Percentiles rank a stretch among this genome's conserved stretches.
Evolutionary conservation across 2,113 vertebrate genomes (phyloP).

Genomic region (Cryptoleucopteryx plumbea): DNA sequence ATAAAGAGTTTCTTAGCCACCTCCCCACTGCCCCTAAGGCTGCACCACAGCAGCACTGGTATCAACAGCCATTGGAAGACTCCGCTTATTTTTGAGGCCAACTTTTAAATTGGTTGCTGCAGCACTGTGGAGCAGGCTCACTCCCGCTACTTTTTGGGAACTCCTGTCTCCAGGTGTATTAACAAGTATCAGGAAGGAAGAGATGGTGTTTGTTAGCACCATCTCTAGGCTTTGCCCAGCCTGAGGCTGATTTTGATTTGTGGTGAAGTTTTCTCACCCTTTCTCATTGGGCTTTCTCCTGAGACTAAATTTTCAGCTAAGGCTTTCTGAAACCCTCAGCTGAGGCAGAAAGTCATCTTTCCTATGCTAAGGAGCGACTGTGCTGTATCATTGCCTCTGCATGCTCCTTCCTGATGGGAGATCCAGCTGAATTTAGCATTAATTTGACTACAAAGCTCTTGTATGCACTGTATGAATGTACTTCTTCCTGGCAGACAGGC

Average conservation of each 20-base stretch:
- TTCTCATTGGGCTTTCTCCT: neutral
- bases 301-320: neutral
- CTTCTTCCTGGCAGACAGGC: neutral
- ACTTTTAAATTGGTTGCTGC: neutral
- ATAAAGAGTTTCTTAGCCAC: neutral
- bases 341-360: neutral
- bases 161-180: neutral
- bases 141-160: accelerated
- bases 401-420: neutral
- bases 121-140: neutral
- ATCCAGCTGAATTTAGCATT: neutral
- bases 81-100: neutral
- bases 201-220: neutral
- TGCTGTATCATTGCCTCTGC: neutral
- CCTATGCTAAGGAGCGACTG: neutral
- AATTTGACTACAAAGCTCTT: neutral
- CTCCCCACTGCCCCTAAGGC: neutral
- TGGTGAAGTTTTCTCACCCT: neutral
- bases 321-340: neutral
- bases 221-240: neutral
- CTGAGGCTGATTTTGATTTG: neutral
- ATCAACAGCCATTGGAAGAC: neutral
- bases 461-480: neutral
- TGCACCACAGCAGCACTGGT: neutral
- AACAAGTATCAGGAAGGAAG: neutral